Evolutionary conservation across 1,140 invertebrate genomes (phyloP), one percentile per base, ranked within the genome.

Genomic region (Battus philenor): DNA sequence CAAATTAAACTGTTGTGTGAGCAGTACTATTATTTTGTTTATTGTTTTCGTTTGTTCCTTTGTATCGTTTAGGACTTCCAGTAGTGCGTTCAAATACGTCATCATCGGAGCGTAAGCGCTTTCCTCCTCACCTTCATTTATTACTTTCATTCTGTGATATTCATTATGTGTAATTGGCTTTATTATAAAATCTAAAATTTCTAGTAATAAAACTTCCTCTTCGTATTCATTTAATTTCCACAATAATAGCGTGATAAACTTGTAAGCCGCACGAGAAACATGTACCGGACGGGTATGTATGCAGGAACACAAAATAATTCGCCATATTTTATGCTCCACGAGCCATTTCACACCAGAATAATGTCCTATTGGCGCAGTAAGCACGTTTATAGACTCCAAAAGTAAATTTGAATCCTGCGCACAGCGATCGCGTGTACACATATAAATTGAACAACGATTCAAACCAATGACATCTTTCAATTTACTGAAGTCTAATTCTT

Each of bases 401-500:
- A 46, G 17, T 9, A 55, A 13, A 1, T 10, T 45, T 6, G 27
- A 38, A 11, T 32, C 22, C 8, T 27, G 29, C 10, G 18, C 9
- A 8, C 12, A 24, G 16, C 8, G 7, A 0, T 36, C n/a, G 6
- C 22, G 13, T 11, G 16, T 15, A 10, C 31, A 49, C 24, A 45
- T 8, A 13, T 50, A 50, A 4, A 29, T 6, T 10, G 29, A 2
- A 1, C 30, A 24, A 3, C 11, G n/a, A 8, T 47, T 20, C n/a
- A 51, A 38, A 3, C 43, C 51, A 10, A 54, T 41, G 20, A 52
- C 16, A 22, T 4, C 1, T 12, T 39, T 38, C 10, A 54, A 16
- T 38, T 54, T 57, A 30, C 17, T 52, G 11, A 54, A 64, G 7
- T 52, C 54, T 8, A 61, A 26, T 27, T 61, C 61, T 50, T 60